phyloP scores from a whole-genome alignment of 1,140 invertebrate species.

The Hypothenemus hampei region DNA sequence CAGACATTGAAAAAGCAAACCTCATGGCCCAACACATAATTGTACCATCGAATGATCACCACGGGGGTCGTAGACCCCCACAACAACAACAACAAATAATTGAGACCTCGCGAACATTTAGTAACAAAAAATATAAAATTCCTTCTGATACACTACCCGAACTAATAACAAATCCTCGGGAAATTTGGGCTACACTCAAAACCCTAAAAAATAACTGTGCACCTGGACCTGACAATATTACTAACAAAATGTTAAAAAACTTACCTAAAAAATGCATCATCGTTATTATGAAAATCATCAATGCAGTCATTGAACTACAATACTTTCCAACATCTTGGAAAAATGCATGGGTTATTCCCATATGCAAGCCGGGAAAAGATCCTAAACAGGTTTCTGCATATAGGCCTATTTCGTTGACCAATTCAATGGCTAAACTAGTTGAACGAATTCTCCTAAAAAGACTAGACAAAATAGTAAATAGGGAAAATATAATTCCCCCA shows the following conservation, averaged over 20 bases:
- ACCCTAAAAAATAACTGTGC: constrained; percentile 36
- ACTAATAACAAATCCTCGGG: too few relatives aligned
- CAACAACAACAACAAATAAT: too few relatives aligned
- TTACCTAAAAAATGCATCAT: constrained; percentile 25
- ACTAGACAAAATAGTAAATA: background rate
- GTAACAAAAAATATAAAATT: too few relatives aligned
- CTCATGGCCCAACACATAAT: too few relatives aligned
- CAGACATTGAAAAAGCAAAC: too few relatives aligned
- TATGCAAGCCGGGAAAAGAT: constrained; percentile 40
- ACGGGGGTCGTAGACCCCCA: too few relatives aligned
- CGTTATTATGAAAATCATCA: constrained; percentile 32
- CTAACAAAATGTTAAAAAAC: constrained; percentile 33
- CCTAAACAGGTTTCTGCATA: constrained; percentile 30
- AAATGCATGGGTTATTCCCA: constrained; percentile 34
- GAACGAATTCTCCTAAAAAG: constrained; percentile 34
- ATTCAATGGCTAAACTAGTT: constrained; percentile 37
- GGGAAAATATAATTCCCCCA: background rate
- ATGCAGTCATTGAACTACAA: constrained; percentile 28
- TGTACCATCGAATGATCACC: too few relatives aligned
- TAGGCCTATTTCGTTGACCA: constrained; percentile 41
- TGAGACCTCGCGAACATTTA: too few relatives aligned
- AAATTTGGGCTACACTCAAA: too few relatives aligned
- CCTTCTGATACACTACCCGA: too few relatives aligned
- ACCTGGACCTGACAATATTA: constrained; percentile 36
- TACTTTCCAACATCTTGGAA: constrained; percentile 38